A percentile compares a stretch with the other conserved stretches of the same genome.
These are phyloP conservation scores for Sinopyrophorus schimmeli DNA, from an alignment of 2,888 invertebrate species.

Conservation along the genomic window DNA sequence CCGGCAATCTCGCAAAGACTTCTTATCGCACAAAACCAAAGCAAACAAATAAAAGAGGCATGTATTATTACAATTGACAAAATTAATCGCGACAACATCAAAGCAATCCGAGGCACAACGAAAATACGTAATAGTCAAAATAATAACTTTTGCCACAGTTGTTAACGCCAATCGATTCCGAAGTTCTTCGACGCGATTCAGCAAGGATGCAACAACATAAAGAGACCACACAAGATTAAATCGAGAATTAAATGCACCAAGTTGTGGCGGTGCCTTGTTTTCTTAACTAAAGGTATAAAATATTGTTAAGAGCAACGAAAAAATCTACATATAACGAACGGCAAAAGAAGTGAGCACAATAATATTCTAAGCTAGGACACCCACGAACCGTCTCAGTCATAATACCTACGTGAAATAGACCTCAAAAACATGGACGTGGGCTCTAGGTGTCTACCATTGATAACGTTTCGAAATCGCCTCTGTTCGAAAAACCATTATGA, in stretches of 20 bases:
- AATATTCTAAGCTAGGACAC: conserved; percentile 41
- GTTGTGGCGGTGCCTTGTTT: conserved; percentile 16
- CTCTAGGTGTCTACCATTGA: conserved; percentile 45
- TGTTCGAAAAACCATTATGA: conserved; percentile 45
- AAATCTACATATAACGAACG: conserved; percentile 17
- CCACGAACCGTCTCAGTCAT: conserved; percentile 40
- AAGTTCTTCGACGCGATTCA: too few relatives aligned
- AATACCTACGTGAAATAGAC: conserved; percentile 50
- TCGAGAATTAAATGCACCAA: conserved; percentile 13
- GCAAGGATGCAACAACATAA: conserved; percentile 1
- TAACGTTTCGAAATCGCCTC: conserved; percentile 45
- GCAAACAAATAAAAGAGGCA: too few relatives aligned
- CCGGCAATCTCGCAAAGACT: too few relatives aligned
- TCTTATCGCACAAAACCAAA: too few relatives aligned
- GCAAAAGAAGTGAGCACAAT: conserved; percentile 7
- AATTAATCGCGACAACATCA: too few relatives aligned
- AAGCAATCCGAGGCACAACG: too few relatives aligned
- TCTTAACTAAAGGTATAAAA: conserved; percentile 5
- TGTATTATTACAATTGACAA: too few relatives aligned
- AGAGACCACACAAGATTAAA: conserved; percentile 21
- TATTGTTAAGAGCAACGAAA: conserved; percentile 2
- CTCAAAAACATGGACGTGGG: conserved; percentile 51
- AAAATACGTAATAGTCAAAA: too few relatives aligned
- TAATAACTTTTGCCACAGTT: too few relatives aligned
- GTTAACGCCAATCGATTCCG: too few relatives aligned